Evolutionary conservation across 2,113 vertebrate species (phyloP).

Genomic region (Ochotona curzoniae): DNA sequence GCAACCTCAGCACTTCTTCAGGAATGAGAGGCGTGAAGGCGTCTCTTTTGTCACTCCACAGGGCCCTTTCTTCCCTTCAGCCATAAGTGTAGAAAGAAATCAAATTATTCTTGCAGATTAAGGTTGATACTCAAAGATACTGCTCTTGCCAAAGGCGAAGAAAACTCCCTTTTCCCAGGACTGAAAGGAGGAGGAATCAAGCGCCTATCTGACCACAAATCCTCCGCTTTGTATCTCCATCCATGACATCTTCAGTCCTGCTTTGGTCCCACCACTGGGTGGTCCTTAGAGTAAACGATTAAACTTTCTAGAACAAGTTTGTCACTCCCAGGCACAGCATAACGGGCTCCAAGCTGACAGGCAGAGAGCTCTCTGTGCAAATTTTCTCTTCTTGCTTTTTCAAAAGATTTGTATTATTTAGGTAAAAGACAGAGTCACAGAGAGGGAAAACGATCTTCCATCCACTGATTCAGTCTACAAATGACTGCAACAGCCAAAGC

Average conservation of each 20-base stretch:
- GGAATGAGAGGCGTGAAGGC: background rate
- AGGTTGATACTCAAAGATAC: background rate
- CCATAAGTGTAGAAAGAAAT: background rate
- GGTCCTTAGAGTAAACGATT: background rate
- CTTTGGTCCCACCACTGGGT: background rate
- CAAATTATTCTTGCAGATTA: background rate
- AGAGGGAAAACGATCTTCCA: too few relatives aligned
- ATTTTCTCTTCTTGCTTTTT: background rate
- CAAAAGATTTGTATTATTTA: too few relatives aligned
- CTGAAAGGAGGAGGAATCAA: background rate
- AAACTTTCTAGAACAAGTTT: background rate
- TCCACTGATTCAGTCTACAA: too few relatives aligned
- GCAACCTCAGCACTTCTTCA: background rate
- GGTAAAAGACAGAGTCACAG: too few relatives aligned
- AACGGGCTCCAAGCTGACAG: background rate
- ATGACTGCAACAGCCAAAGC: too few relatives aligned
- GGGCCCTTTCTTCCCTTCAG: background rate
- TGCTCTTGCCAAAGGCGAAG: background rate
- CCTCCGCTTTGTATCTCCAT: background rate
- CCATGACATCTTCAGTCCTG: accelerated
- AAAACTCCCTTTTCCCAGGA: background rate
- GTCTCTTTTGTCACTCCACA: background rate
- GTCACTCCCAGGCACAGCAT: too few relatives aligned
- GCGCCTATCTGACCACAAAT: accelerated
- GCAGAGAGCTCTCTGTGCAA: background rate